Percentiles rank a stretch among this genome's conserved stretches.
phyloP scores from a whole-genome alignment of 2,888 invertebrate species.

The Limnephilus rhombicus region DNA sequence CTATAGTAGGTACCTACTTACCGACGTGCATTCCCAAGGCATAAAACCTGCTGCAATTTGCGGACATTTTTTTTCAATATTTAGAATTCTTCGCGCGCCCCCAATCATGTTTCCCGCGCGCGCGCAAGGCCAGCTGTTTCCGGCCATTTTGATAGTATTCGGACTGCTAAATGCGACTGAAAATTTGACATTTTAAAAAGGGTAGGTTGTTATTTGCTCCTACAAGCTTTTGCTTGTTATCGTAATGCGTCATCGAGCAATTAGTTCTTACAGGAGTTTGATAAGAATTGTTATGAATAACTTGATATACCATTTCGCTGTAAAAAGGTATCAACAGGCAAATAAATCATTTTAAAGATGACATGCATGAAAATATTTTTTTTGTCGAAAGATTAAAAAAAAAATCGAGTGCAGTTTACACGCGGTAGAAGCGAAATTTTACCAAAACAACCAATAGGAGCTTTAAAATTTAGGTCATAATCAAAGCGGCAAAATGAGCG shows the following conservation, averaged over 20 bases:
- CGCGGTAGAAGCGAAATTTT: too few relatives aligned
- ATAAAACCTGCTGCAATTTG: not conserved
- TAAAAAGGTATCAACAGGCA: not conserved
- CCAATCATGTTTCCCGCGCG: slow-evolving; percentile 24
- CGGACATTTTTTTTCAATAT: slow-evolving; percentile 14
- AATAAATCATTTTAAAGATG: too few relatives aligned
- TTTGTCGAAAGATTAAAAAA: too few relatives aligned
- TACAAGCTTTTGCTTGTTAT: not conserved
- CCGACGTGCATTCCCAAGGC: not conserved
- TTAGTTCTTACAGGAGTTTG: not conserved
- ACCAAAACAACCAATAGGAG: too few relatives aligned
- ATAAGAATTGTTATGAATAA: not conserved
- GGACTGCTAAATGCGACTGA: slow-evolving; percentile 2
- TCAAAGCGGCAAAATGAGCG: too few relatives aligned
- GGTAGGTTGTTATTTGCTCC: not conserved
- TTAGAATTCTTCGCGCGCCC: slow-evolving; percentile 55
- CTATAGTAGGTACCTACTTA: not conserved
- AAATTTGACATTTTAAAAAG: slow-evolving; percentile 21
- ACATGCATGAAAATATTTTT: too few relatives aligned
- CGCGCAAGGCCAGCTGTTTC: slow-evolving; percentile 53
- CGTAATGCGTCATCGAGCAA: not conserved
- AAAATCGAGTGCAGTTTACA: too few relatives aligned
- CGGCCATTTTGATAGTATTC: slow-evolving; percentile 52
- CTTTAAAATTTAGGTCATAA: too few relatives aligned
- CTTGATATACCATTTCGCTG: not conserved